Base-by-base conservation (phyloP, 2,113 vertebrate species). In the Bagarius yarrelli region DNA sequence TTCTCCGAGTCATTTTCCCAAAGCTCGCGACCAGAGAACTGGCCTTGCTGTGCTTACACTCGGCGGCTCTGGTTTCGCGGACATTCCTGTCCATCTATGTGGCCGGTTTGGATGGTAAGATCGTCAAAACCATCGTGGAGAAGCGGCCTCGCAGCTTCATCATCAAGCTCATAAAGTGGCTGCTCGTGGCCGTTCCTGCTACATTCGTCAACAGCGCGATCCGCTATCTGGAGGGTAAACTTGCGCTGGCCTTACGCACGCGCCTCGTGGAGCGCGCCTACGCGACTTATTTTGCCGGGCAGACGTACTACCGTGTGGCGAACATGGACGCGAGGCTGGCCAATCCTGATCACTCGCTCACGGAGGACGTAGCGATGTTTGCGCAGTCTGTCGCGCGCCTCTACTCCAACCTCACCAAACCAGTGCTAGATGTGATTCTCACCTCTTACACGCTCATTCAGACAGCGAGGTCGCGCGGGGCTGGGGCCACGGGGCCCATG, bases 191-290 rank as follows among this genome's bases (percentile, higher is more conserved):
- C 21, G 95, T 99, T 86, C 98, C 98, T 0, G 97, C 98, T 84
- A 99, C 98, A 0, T 99, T 99, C 18, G 97, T 99, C 86, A 99
- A 99, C 92, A 99, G 97, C 91, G 95, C 94, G 73, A 99, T 99
- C 81, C 94, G 97, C 57, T 99, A 95, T 91, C 90, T 99, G 89
- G 98, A 99, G 88, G 93, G 98, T 92, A 97, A 97, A 78, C 88
- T 99, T 90, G 97, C 97, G 9, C 91, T 99, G 87, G 97, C 96
- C 80, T 96, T 98, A 89, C 95, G 97, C 85, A 98, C 97, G 1
- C 96, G 98, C 71, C 91, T 98, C 9, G 98, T 98, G 83, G 87
- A 95, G 82, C 95, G 95, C 8, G 96, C 97, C 13, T 99, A 99
- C 76, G 88, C 91, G 84, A 98, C 96, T 79, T 99, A 99, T 85